A percentile compares a stretch with the other conserved stretches of the same genome.
These are phyloP conservation scores for Helicoverpa zea DNA, from an alignment of 1,140 invertebrate species.

Conservation along the genomic window DNA sequence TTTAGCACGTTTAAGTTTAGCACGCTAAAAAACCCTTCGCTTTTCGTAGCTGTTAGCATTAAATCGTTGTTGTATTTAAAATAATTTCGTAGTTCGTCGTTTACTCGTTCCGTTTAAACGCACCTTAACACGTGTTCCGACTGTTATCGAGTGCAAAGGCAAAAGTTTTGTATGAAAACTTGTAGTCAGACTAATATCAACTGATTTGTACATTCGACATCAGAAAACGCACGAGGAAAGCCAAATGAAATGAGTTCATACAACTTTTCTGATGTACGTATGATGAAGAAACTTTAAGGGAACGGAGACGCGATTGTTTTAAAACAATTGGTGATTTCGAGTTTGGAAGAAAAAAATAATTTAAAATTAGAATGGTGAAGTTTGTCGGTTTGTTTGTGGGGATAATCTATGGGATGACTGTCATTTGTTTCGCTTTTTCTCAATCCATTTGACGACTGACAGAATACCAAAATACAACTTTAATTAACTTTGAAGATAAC, in stretches of 20 bases:
- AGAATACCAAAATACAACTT: no score
- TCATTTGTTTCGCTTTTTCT: no score
- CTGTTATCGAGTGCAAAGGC: slow-evolving; percentile 20
- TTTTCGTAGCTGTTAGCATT: no score
- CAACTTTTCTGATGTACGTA: slow-evolving; percentile 10
- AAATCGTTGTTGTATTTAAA: no score
- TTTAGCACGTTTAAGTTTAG: no score
- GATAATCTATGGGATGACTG: no score
- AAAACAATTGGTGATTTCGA: slow-evolving; percentile 13
- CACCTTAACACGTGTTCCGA: no score
- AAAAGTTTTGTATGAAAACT: slow-evolving; percentile 12
- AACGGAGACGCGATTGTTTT: not conserved
- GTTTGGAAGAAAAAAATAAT: not conserved
- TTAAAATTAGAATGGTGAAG: not conserved
- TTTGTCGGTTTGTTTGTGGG: no score
- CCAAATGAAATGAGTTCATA: slow-evolving; percentile 28
- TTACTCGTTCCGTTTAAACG: not conserved
- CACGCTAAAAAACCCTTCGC: no score
- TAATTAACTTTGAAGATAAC: no score
- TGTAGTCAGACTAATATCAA: not conserved
- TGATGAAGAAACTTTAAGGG: not conserved
- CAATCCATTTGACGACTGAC: no score
- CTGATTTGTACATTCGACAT: not conserved
- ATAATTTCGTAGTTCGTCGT: not conserved
- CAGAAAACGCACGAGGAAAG: slow-evolving; percentile 8